phyloP scores from a whole-genome alignment of 1,140 invertebrate species.

The Oncopodura yosiiana region DNA sequence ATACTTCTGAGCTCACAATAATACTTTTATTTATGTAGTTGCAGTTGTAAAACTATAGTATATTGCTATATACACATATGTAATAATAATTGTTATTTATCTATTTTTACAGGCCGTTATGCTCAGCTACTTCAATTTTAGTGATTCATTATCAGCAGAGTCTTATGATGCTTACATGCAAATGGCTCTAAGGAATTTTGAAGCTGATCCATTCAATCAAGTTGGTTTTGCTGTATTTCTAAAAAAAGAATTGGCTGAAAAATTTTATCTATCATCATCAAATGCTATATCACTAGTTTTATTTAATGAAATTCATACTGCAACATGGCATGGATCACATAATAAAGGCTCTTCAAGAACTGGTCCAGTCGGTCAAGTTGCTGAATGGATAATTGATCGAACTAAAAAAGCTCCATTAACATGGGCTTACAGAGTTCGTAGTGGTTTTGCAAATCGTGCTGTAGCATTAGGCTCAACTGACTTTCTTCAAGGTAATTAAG shows the following conservation, averaged over 20 bases:
- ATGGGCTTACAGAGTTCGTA: constrained; percentile 30
- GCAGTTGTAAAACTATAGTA: too few species aligned
- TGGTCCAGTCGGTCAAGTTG: constrained; percentile 31
- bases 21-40: too few species aligned
- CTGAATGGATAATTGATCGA: constrained; percentile 30
- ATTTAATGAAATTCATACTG: constrained; percentile 36
- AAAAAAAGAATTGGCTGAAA: constrained; percentile 21
- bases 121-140: constrained; percentile 32
- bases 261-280: constrained; percentile 28
- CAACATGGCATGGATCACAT: constrained; percentile 27
- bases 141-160: neutral
- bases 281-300: constrained; percentile 32
- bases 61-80: too few species aligned
- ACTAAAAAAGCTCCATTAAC: constrained; percentile 26
- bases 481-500: constrained; percentile 10
- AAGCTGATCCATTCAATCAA: constrained; percentile 33
- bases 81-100: neutral
- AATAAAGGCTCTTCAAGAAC: constrained; percentile 8
- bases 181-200: constrained; percentile 33
- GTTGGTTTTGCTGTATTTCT: constrained; percentile 33
- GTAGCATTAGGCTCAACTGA: constrained; percentile 27
- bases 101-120: constrained; percentile 23
- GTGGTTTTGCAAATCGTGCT: constrained; percentile 33
- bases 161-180: constrained; percentile 30
- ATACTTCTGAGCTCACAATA: too few species aligned